Percentiles rank a stretch among this genome's conserved stretches.
phyloP scores from a whole-genome alignment of 2,888 invertebrate species.

The Scotopteryx bipunctaria region DNA sequence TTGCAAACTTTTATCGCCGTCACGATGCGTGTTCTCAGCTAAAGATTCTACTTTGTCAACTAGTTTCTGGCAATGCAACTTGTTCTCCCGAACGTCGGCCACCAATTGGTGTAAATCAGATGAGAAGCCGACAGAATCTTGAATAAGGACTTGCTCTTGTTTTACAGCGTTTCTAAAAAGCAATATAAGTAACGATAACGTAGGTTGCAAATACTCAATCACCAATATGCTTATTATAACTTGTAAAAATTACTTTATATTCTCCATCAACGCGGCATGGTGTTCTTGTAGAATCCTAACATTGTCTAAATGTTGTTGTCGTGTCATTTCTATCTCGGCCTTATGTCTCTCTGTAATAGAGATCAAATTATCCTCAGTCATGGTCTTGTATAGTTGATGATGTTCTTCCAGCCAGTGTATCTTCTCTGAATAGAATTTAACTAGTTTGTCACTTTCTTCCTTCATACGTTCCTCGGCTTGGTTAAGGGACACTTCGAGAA shows the following conservation, averaged over 20 bases:
- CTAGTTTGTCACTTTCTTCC: conserved; percentile 80
- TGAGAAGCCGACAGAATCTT: conserved; percentile 77
- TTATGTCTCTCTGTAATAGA: conserved; percentile 74
- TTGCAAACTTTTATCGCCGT: conserved; percentile 76
- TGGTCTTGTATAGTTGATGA: conserved; percentile 73
- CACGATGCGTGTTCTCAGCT: conserved; percentile 66
- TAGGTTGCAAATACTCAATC: too few relatives aligned
- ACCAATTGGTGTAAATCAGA: conserved; percentile 77
- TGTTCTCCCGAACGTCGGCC: conserved; percentile 74
- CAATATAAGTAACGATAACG: not conserved
- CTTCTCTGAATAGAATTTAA: conserved; percentile 78
- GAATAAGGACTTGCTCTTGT: conserved; percentile 76
- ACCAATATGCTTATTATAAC: not conserved
- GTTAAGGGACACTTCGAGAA: conserved; percentile 80
- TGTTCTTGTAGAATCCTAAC: conserved; percentile 72
- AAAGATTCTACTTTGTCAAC: conserved; percentile 74
- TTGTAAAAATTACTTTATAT: conserved; percentile 71
- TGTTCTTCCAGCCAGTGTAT: conserved; percentile 80
- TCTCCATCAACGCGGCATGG: conserved; percentile 81
- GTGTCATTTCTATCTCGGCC: conserved; percentile 65
- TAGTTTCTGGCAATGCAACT: conserved; percentile 68
- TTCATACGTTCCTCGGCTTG: conserved; percentile 84
- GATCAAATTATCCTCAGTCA: conserved; percentile 77
- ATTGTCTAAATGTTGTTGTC: conserved; percentile 76
- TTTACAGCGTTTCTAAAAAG: conserved; percentile 75